Base-by-base conservation (phyloP, 2,888 invertebrate species). In the Agrochola macilenta region DNA sequence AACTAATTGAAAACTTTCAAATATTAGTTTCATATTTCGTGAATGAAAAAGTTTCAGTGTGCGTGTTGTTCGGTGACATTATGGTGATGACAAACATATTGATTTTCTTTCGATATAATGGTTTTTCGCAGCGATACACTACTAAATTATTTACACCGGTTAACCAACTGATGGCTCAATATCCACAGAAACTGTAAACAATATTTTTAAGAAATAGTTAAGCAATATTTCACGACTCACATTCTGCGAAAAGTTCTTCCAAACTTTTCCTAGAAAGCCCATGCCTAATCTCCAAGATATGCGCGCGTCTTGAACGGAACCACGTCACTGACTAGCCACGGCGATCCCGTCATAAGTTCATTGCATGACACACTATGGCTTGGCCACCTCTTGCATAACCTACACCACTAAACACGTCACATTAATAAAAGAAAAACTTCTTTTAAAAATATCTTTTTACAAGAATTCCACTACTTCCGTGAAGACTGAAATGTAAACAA, bases 381-480 rank as follows among this genome's bases (percentile, higher is more conserved):
- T 92, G 91, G 90, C 86, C 91, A 89, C 90, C 81, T 93, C 91
- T 93, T 90, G 93, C 92, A 93, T 92, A 91, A 91, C 88, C 78
- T 81, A 63, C 71, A 79, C 88, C 84, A 84, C 83, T 84, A 30
- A 2, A 74, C 87, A 86, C 91, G 91, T 92, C 92, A 92, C 89
- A 68, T 71, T 73, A 83, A 69, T 81, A 87, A 84, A 86, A 87
- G 85, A 86, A 90, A 87, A 88, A 81, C 84, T 82, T 89, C 87
- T 86, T 82, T 76, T 80, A 74, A 93, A 93, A 93, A 94, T 92
- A 94, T 90, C 82, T 87, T 83, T 83, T 76, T 46, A 83, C 89
- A 93, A 93, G 93, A 92, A 92, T 92, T 93, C 92, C 93, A 88
- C 88, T 84, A 90, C 89, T 92, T 92, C 93, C 93, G 90, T 81